Evolutionary conservation across 2,113 vertebrate genomes (phyloP).

Genomic region (Hyla sarda): DNA sequence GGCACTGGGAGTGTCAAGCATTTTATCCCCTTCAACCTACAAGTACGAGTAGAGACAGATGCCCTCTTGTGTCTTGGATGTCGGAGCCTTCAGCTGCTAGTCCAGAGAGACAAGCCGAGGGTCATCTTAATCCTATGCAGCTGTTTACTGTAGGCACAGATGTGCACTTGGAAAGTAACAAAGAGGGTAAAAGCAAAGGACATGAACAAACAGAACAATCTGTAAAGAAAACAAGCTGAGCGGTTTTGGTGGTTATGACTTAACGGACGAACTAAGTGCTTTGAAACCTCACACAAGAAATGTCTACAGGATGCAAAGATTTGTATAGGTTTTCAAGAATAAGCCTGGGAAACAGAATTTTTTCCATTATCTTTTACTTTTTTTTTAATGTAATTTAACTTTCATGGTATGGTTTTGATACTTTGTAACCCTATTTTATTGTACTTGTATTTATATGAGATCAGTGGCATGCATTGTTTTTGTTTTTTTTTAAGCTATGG

Average conservation of each 20-base stretch:
- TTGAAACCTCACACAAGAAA: not conserved
- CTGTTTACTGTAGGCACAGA: not conserved
- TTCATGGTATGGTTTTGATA: conserved; percentile 23
- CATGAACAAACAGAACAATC: not conserved
- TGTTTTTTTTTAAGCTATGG: not conserved
- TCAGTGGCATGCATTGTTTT: not conserved
- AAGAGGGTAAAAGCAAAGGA: conserved; percentile 15
- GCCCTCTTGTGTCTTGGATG: conserved; percentile 32
- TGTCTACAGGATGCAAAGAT: not conserved
- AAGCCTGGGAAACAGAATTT: not conserved
- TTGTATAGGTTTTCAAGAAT: not conserved
- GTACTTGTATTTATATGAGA: conserved; percentile 33
- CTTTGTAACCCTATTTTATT: conserved; percentile 3
- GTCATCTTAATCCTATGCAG: not conserved
- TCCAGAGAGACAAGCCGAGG: not conserved
- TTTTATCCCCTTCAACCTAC: conserved; percentile 71
- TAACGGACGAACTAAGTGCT: not conserved
- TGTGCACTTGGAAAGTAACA: conserved; percentile 22
- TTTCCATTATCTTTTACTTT: not conserved
- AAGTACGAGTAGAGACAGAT: conserved; percentile 48
- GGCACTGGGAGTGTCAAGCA: conserved; percentile 71
- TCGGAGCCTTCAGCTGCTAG: conserved; percentile 10
- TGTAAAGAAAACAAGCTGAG: conserved; percentile 9
- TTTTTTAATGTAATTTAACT: conserved; percentile 31
- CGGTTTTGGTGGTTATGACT: not conserved